Evolutionary conservation across 2,113 vertebrate species (phyloP).

Genomic region (Serilophus lunatus): DNA sequence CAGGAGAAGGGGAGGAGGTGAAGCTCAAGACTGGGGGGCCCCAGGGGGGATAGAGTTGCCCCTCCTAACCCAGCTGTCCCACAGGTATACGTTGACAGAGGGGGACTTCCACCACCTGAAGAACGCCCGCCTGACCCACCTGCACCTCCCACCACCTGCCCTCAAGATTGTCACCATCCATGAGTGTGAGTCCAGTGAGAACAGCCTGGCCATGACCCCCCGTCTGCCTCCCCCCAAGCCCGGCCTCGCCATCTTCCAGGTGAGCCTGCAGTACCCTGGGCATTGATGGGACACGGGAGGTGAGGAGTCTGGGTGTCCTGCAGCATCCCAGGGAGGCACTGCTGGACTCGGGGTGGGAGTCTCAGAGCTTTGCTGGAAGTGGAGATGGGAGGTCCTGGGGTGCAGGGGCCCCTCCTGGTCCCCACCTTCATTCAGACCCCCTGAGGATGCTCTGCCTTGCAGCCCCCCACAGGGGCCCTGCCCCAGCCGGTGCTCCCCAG

Average conservation of each 20-base stretch:
- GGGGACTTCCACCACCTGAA: conserved; percentile 98
- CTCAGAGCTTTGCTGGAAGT: not conserved
- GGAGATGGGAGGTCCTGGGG: not conserved
- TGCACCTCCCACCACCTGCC: conserved; percentile 83
- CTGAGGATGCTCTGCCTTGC: not conserved
- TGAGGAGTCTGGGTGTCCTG: not conserved
- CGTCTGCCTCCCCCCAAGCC: conserved; percentile 76
- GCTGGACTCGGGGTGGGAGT: not conserved
- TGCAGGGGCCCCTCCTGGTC: not conserved
- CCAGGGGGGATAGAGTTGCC: accelerated
- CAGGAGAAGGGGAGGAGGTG: conserved; percentile 96
- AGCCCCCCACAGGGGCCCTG: conserved; percentile 79
- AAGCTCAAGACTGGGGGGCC: not conserved
- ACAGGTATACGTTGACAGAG: conserved; percentile 95
- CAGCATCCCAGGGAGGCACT: not conserved
- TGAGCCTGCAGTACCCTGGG: not conserved
- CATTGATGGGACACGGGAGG: accelerated
- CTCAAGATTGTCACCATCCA: conserved; percentile 97
- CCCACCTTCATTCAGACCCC: not conserved
- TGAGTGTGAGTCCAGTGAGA: conserved; percentile 91
- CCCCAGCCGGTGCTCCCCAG: conserved; percentile 84
- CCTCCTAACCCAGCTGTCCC: not conserved
- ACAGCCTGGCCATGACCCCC: conserved; percentile 80
- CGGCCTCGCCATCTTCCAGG: conserved; percentile 94
- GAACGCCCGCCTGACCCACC: conserved; percentile 92